Evolutionary conservation across 2,113 vertebrate genomes (phyloP), one percentile per base, ranked within the genome.

Genomic region (Eulemur rufifrons): DNA sequence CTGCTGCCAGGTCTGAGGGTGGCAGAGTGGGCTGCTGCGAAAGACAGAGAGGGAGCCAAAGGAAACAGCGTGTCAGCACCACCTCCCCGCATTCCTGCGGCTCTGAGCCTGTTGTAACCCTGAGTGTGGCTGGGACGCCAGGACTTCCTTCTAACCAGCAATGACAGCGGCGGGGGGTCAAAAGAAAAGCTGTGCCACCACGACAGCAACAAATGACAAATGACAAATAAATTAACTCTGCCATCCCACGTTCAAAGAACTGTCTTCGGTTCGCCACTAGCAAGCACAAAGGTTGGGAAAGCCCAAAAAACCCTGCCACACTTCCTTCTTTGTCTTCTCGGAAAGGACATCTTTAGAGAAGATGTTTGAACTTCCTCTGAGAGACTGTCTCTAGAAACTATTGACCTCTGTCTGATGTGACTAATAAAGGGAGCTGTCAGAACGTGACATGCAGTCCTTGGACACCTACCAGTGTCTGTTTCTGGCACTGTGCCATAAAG

Each of bases 181-280:
- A 13, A 87, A 94, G 83, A 68, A 95, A 82, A 84, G 17, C 34
- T 45, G 0, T 42, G 9, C 1, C 1, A 17, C 8, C 2, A 32
- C 37, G 32, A 73, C 69, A 37, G 37, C 69, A 59, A n/a, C n/a
- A 59, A 63, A 74, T 29, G 71, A 54, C 1, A 34, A 47, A 69
- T 27, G 76, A 78, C 52, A 80, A 45, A 34, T 32, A 63, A 17
- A 25, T 86, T 25, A 81, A 50, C 59, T 76, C 84, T 81, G 71
- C 80, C 92, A 73, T 59, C 71, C 39, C 18, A 34, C 52, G 59
- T 95, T 92, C 71, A 42, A 88, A 90, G 92, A 80, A 42, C 39
- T 27, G 29, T 32, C 84, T 87, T 93, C 42, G 73, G 29, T 77
- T 94, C 54, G 21, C 83, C 61, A 5, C 63, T 45, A 23, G 73